Evolutionary conservation across 2,888 invertebrate species (phyloP), one percentile per base, ranked within the genome.

Genomic region (Calameuta idolon): DNA sequence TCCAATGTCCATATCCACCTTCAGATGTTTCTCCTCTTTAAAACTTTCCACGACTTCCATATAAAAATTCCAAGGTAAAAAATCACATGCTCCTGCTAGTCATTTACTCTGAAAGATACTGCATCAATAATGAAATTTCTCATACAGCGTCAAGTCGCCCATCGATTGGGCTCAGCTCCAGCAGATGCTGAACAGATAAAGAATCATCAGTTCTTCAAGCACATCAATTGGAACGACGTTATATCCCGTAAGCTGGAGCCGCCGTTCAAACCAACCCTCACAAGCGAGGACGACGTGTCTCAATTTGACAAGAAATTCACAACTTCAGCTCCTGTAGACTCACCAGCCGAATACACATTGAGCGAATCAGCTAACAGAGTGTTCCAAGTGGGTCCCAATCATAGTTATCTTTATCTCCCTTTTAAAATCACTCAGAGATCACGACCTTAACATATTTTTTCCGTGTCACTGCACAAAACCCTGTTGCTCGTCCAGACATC

Each of bases 251-350:
- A 96, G 92, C 93, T 98, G 79, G 98, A 98, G 89, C 98, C 99
- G 73, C 99, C 99, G 40, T 98, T 98, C 90, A 98, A 97, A 92
- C 99, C 99, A 77, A 94, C 95, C 88, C 93, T 99, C 93, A 95
- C 97, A 91, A 93, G 94, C 91, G 98, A 98, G 91, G 99, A 99
- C 90, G 99, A 99, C 92, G 98, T 98, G 23, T 98, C 98, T 77
- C 98, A 99, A 91, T 99, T 99, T 92, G 99, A 99, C 92, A 97
- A 97, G 81, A 97, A 98, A 93, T 99, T 99, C 93, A 99, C 99
- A 79, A 96, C 96, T 92, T 97, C 98, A 92, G 97, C 98, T 79
- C 98, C 99, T 69, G 97, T 99, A 74, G 99, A 99, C 93, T 98
- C 98, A 35, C 99, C 99, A 23, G 98, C 97, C 88, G 98, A 98